A percentile compares a stretch with the other conserved stretches of the same genome.
These are phyloP conservation scores for Pipa parva DNA, from an alignment of 2,113 vertebrate species.

Conservation along the genomic window DNA sequence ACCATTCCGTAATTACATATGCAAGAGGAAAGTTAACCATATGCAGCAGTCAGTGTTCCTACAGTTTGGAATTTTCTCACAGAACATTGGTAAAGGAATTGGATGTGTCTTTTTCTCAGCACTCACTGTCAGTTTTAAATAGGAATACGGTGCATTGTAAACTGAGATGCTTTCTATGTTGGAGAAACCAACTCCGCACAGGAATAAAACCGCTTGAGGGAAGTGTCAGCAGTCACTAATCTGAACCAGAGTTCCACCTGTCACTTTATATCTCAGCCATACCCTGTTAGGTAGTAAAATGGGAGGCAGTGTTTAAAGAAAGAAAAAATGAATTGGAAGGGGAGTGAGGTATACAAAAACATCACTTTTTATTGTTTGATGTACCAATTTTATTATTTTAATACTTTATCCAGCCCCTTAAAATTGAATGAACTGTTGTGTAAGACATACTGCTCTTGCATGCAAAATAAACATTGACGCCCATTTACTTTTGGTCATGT, in stretches of 20 bases:
- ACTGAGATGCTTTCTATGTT: background rate
- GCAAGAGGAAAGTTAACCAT: too few species aligned
- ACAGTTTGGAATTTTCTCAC: too few species aligned
- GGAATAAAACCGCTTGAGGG: slow-evolving; percentile 9
- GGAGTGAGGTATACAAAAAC: background rate
- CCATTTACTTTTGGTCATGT: too few species aligned
- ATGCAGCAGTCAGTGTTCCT: too few species aligned
- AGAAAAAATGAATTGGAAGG: background rate
- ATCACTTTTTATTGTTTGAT: background rate
- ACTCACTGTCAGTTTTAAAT: background rate
- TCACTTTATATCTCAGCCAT: slow-evolving; percentile 3
- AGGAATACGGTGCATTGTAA: background rate
- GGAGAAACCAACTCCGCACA: background rate
- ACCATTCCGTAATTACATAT: too few species aligned
- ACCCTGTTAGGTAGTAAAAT: background rate
- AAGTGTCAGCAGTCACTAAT: slow-evolving; percentile 1
- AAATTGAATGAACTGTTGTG: too few species aligned
- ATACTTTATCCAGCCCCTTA: too few species aligned
- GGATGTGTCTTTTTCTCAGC: background rate
- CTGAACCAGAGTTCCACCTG: background rate
- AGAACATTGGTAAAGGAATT: background rate
- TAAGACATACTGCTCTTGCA: too few species aligned
- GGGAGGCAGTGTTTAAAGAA: background rate
- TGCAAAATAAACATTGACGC: too few species aligned
- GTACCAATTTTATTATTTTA: background rate